Conservation (phyloP, 1,140 invertebrate genomes). For the Scaptomyza hsui region DNA sequence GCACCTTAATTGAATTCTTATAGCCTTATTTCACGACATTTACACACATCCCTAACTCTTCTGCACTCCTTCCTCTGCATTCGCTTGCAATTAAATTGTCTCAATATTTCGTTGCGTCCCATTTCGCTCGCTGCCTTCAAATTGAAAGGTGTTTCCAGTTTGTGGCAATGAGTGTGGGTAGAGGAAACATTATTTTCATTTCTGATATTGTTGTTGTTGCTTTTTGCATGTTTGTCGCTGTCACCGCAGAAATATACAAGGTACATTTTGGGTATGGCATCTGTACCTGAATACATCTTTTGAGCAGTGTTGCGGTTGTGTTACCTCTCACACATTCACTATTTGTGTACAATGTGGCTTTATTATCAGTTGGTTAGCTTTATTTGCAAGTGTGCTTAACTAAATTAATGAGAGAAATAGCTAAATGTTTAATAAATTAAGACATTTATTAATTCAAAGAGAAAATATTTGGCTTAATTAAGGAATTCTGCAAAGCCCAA, state of each 20-base stretch:
- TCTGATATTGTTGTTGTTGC: slow-evolving; percentile 21
- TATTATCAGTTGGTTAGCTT: slow-evolving; percentile 18
- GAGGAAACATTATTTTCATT: neutral
- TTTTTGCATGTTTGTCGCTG: slow-evolving; percentile 40
- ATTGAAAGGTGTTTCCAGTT: neutral
- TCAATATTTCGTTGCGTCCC: slow-evolving; percentile 42
- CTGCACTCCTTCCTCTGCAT: slow-evolving; percentile 10
- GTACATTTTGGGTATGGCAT: slow-evolving; percentile 11
- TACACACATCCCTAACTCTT: neutral
- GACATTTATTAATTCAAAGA: no score
- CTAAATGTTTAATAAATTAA: no score
- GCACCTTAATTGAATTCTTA: no score
- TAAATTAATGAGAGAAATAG: neutral
- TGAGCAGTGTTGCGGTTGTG: slow-evolving; percentile 42
- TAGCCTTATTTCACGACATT: neutral
- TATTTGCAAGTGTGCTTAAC: slow-evolving; percentile 15
- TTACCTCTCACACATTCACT: neutral
- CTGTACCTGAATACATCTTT: slow-evolving; percentile 27
- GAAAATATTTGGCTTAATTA: no score
- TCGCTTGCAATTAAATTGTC: slow-evolving; percentile 57
- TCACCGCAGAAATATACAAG: slow-evolving; percentile 37
- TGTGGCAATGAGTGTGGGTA: neutral
- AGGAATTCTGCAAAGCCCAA: no score
- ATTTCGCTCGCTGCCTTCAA: slow-evolving; percentile 4
- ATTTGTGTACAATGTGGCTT: neutral